These are phyloP conservation scores for Ctenicera cuprea DNA, from an alignment of 2,888 invertebrate species.

Conservation along the genomic window DNA sequence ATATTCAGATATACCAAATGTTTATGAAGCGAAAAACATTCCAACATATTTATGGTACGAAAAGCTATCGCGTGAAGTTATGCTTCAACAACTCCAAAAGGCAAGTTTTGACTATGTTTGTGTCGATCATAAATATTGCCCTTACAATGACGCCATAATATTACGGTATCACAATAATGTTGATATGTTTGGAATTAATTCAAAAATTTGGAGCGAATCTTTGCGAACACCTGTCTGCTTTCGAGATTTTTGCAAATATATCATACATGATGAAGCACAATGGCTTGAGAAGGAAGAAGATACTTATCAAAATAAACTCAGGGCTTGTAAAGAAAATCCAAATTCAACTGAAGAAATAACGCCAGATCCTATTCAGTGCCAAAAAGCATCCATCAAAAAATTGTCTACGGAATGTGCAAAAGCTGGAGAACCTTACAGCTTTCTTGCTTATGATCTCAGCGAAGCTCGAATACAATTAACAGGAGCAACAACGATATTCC, in stretches of 20 bases:
- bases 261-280: constrained; percentile 16
- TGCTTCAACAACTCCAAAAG: constrained; percentile 9
- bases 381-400: neutral
- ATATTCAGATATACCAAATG: neutral
- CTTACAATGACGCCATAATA: constrained; percentile 13
- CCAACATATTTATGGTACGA: constrained; percentile 29
- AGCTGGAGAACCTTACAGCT: neutral
- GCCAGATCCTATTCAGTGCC: no score
- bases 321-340: neutral
- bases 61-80: neutral
- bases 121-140: constrained; percentile 25
- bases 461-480: constrained; percentile 21
- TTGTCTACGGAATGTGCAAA: neutral
- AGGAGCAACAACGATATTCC: constrained; percentile 36
- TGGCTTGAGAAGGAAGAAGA: constrained; percentile 33
- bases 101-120: constrained; percentile 17
- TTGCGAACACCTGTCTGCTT: constrained; percentile 21
- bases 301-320: neutral
- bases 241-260: constrained; percentile 39
- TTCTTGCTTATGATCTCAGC: constrained; percentile 31
- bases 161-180: constrained; percentile 34
- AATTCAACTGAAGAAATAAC: neutral
- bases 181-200: constrained; percentile 33
- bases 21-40: constrained; percentile 29
- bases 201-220: constrained; percentile 14